Conservation (phyloP, 64 coral and sea anemone genomes). For the Dendronephthya gigantea region DNA sequence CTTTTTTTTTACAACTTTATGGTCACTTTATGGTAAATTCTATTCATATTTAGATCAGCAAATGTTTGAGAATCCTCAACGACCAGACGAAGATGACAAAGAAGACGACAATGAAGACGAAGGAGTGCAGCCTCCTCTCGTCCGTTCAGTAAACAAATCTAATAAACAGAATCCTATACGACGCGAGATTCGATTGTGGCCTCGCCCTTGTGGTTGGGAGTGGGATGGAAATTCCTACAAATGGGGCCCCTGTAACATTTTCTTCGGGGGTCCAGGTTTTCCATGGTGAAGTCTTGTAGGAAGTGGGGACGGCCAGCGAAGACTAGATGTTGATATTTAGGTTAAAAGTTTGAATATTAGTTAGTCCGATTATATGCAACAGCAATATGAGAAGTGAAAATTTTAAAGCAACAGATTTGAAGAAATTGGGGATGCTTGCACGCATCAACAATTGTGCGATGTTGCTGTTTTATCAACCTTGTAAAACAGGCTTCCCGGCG, state of each 20-base stretch:
- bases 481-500: too few species aligned
- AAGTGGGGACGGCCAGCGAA: too few species aligned
- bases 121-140: background rate
- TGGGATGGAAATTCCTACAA: constrained; percentile 3
- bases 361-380: too few species aligned
- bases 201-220: constrained; percentile 2
- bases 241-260: constrained; percentile 5
- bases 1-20: too few species aligned
- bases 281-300: constrained; percentile 2
- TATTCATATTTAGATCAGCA: background rate
- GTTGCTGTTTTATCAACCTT: too few species aligned
- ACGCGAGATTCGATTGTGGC: background rate
- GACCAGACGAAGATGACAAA: background rate
- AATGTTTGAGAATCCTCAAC: background rate
- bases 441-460: too few species aligned
- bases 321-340: too few species aligned
- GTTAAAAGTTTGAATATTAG: too few species aligned
- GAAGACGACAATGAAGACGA: background rate
- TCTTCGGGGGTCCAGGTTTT: background rate
- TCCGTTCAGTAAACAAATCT: background rate
- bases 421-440: too few species aligned
- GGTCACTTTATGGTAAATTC: too few species aligned
- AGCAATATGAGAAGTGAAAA: too few species aligned
- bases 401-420: too few species aligned
- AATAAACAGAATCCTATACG: background rate